These are phyloP conservation scores for Lasiurus borealis DNA, from an alignment of 2,113 vertebrate species.

Conservation along the genomic window DNA sequence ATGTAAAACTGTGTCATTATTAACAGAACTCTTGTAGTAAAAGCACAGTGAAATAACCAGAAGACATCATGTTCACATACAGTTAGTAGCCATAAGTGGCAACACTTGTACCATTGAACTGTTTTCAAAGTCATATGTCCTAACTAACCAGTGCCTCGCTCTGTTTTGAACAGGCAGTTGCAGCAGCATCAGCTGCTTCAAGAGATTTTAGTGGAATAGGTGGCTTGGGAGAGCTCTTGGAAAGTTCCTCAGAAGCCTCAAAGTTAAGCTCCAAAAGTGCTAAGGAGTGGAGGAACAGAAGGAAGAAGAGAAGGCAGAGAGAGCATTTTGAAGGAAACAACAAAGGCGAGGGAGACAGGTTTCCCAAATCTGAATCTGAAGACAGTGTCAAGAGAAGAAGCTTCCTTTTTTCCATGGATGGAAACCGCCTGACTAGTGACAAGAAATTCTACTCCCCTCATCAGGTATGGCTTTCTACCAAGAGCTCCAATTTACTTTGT, in stretches of 20 bases:
- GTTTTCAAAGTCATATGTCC: background rate
- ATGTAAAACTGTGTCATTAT: background rate
- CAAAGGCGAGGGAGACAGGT: constrained; percentile 87
- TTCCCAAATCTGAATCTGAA: constrained; percentile 93
- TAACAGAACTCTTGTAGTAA: background rate
- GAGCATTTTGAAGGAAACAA: constrained; percentile 88
- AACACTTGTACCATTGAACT: background rate
- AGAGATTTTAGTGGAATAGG: constrained; percentile 90
- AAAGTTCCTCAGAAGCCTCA: constrained; percentile 95
- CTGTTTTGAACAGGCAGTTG: constrained; percentile 87
- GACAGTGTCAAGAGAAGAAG: constrained; percentile 91
- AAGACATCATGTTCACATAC: background rate
- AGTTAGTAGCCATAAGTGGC: background rate
- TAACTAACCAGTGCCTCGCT: constrained; percentile 72
- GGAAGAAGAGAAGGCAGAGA: constrained; percentile 92
- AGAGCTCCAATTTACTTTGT: background rate
- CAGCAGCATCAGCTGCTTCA: constrained; percentile 88
- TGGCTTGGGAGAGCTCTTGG: constrained; percentile 89
- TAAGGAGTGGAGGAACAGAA: constrained; percentile 96
- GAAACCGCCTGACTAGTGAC: constrained; percentile 91
- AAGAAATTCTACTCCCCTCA: constrained; percentile 92
- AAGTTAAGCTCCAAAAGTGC: constrained; percentile 98
- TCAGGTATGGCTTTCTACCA: constrained; percentile 89
- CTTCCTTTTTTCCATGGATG: constrained; percentile 91
- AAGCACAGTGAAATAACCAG: background rate